Conservation (phyloP, 1,140 invertebrate species). For the Calliopsis andreniformis region DNA sequence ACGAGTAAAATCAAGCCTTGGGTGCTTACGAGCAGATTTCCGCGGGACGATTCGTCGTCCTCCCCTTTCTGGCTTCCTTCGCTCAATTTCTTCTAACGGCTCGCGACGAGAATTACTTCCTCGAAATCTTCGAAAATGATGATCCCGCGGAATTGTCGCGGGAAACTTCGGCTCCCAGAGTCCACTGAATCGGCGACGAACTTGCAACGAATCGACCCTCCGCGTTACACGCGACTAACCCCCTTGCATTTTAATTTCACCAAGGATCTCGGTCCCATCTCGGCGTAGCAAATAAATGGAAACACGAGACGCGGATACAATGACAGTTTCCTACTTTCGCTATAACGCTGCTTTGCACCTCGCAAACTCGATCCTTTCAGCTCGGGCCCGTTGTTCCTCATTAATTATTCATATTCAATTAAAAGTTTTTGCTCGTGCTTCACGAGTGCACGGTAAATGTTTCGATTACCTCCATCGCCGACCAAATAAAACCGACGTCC, state of each 20-base stretch:
- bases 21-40: slow-evolving; percentile 33
- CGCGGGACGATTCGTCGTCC: slow-evolving; percentile 5
- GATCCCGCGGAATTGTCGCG: not conserved
- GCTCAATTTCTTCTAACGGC: slow-evolving; percentile 42
- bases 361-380: not conserved
- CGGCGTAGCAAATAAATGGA: not conserved
- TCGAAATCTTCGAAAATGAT: slow-evolving; percentile 28
- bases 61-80: slow-evolving; percentile 11
- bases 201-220: not conserved
- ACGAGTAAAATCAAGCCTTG: slow-evolving; percentile 13
- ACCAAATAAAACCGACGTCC: slow-evolving; percentile 33
- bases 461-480: slow-evolving; percentile 49
- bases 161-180: not conserved
- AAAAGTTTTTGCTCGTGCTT: slow-evolving; percentile 56
- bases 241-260: not conserved
- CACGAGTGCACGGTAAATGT: slow-evolving; percentile 56
- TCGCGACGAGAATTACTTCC: slow-evolving; percentile 6
- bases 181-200: not conserved
- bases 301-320: not conserved
- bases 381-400: not conserved
- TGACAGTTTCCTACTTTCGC: slow-evolving; percentile 1
- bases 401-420: slow-evolving; percentile 66
- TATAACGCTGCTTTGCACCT: slow-evolving; percentile 5
- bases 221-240: not conserved
- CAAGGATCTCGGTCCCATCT: not conserved